Evolutionary conservation across 2,888 invertebrate species (phyloP).

Genomic region (Helobdella robusta): DNA sequence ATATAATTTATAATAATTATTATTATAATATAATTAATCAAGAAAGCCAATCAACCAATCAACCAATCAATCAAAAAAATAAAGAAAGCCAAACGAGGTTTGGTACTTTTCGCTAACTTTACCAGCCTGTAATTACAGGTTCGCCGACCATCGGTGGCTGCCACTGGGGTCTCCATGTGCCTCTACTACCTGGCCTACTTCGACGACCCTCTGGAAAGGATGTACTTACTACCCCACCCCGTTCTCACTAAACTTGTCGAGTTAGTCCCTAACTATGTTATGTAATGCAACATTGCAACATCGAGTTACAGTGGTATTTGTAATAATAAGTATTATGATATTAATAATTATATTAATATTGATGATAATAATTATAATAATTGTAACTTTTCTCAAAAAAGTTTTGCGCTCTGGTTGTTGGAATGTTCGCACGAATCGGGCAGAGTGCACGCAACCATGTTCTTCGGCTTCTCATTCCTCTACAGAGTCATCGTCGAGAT

Average conservation of each 20-base stretch:
- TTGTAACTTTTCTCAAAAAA: conserved; percentile 41
- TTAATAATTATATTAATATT: neutral
- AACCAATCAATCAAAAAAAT: too few relatives aligned
- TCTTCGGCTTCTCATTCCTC: conserved; percentile 86
- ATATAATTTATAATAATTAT: too few relatives aligned
- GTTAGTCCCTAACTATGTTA: too few relatives aligned
- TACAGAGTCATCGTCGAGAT: conserved; percentile 84
- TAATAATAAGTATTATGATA: neutral
- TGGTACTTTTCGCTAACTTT: too few relatives aligned
- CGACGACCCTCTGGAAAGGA: conserved; percentile 92
- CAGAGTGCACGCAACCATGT: conserved; percentile 95
- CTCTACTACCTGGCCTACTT: conserved; percentile 92
- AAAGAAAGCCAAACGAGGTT: too few relatives aligned
- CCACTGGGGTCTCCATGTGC: conserved; percentile 89
- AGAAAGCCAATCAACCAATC: too few relatives aligned
- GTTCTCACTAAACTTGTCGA: neutral
- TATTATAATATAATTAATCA: too few relatives aligned
- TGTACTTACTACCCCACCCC: conserved; percentile 46
- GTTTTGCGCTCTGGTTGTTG: conserved; percentile 84
- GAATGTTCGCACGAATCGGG: conserved; percentile 95
- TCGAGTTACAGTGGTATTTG: too few relatives aligned
- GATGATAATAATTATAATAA: neutral
- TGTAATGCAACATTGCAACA: too few relatives aligned
- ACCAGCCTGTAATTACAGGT: too few relatives aligned
- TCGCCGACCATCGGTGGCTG: conserved; percentile 83